Base-by-base conservation (phyloP, 2,113 vertebrate genomes). In the Zeus faber region DNA sequence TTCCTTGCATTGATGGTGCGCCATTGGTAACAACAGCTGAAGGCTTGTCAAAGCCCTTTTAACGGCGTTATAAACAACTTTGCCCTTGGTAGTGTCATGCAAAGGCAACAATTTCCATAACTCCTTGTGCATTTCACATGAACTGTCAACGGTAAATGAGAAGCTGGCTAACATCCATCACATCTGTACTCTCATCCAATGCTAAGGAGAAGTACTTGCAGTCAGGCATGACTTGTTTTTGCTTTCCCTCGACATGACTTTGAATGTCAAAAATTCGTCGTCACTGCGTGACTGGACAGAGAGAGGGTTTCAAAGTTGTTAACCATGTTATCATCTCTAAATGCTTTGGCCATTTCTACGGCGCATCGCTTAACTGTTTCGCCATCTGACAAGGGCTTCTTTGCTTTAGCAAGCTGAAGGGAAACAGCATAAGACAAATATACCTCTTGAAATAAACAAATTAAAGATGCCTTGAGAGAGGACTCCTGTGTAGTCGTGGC, bases 341-440 rank as follows among this genome's bases (percentile, higher is more conserved):
- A 75, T 18, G 62, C 45, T 31, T 65, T 60, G 39, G 49, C 54
- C 54, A 75, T 71, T 53, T 67, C 44, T 31, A 59, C 14, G 3
- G 49, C 45, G 3, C 66, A 67, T 27, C 40, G 27, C 22, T 75
- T 70, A 9, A 70, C 46, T 10, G 43, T 64, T 5, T 62, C 54
- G 3, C 55, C 51, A 6, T 67, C 63, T 18, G 25, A 62, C 11
- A 67, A 63, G 1, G 49, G 45, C 41, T 58, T 66, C 50, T 76
- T 71, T 24, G 51, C 47, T n/a, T n/a, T n/a, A n/a, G n/a, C n/a
- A 49, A 70, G 58, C 46, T 65, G 45, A 9, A 57, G 46, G 5
- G 65, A 69, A 44, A 70, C 62, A 2, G 63, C 17, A 41, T 61
- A 74, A 14, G 61, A 67, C n/a, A n/a, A n/a, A n/a, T n/a, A n/a